phyloP scores from a whole-genome alignment of 2,888 invertebrate species.

The Melikaiella ostensackeni region DNA sequence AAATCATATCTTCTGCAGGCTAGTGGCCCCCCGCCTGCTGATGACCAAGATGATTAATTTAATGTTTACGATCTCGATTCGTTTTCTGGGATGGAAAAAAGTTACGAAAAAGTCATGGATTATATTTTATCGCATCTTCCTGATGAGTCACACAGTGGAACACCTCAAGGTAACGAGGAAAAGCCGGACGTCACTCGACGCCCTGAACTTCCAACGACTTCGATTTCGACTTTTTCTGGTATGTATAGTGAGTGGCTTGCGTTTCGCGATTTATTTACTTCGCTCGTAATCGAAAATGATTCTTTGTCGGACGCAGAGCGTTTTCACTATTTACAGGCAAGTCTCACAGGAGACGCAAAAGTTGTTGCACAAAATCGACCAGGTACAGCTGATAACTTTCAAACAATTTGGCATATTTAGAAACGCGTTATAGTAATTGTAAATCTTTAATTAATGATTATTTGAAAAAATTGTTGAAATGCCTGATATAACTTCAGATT shows the following conservation, averaged over 20 bases:
- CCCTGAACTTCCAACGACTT: background rate
- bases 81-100: too few relatives aligned
- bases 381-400: background rate
- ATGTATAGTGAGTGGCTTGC: background rate
- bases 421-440: constrained; percentile 6
- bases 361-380: constrained; percentile 12
- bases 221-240: background rate
- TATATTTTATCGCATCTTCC: too few relatives aligned
- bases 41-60: too few relatives aligned
- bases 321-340: background rate
- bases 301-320: background rate
- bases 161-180: too few relatives aligned
- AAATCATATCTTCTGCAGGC: too few relatives aligned
- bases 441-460: background rate
- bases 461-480: background rate
- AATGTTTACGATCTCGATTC: too few relatives aligned
- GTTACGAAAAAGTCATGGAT: too few relatives aligned
- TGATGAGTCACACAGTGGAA: too few relatives aligned
- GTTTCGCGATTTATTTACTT: constrained; percentile 10
- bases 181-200: too few relatives aligned
- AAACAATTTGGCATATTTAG: constrained; percentile 27
- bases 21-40: too few relatives aligned
- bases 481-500: background rate
- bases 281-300: background rate
- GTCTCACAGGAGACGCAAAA: background rate